These are phyloP conservation scores for Stercorarius parasiticus DNA, from an alignment of 2,113 vertebrate genomes.

Conservation along the genomic window DNA sequence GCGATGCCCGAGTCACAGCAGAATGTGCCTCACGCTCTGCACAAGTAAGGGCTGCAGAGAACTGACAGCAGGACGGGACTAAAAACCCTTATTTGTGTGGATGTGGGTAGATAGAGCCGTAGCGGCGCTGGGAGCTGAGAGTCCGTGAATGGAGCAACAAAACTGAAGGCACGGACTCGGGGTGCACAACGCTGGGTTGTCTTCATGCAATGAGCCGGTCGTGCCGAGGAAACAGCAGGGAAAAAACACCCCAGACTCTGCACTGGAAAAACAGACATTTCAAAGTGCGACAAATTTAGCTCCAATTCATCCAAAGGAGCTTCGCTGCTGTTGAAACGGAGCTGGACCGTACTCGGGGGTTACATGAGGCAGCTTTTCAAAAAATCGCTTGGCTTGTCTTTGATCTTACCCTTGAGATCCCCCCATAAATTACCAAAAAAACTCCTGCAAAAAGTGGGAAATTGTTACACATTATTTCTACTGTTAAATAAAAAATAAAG, in stretches of 20 bases:
- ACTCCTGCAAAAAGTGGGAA: neutral
- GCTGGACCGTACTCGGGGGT: neutral
- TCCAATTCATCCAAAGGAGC: neutral
- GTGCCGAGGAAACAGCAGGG: accelerated
- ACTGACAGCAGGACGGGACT: neutral
- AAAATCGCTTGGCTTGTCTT: neutral
- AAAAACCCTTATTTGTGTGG: accelerated
- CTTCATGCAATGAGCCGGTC: neutral
- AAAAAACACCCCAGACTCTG: neutral
- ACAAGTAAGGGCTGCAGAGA: neutral
- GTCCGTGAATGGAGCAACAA: neutral
- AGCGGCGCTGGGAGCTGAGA: neutral
- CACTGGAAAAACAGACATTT: neutral
- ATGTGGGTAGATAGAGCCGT: neutral
- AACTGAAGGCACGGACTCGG: neutral
- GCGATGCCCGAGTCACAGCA: neutral
- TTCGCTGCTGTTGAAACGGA: neutral
- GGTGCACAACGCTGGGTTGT: accelerated
- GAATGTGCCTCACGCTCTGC: neutral
- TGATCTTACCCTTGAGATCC: neutral
- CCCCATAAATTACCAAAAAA: neutral
- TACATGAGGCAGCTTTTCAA: neutral
- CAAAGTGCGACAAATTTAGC: neutral
- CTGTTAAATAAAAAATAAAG: neutral
- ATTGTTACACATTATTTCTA: accelerated